Evolutionary conservation across 1,140 invertebrate genomes (phyloP).

Genomic region (Drosophila punjabiensis): DNA sequence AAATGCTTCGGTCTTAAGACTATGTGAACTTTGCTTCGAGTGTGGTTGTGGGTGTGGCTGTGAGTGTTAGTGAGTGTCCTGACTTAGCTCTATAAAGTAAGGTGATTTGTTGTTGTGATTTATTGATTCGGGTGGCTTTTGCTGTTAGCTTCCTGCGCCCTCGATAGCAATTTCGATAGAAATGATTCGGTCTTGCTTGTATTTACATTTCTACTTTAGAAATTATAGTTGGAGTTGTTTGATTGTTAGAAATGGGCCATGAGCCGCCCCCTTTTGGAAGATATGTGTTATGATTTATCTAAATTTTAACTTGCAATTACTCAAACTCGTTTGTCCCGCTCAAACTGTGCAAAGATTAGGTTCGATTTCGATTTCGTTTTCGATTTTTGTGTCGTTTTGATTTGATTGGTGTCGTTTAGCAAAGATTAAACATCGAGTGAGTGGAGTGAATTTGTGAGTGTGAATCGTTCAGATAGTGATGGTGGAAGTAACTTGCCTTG

Average conservation of each 20-base stretch:
- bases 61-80: conserved; percentile 39
- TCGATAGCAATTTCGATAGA: conserved; percentile 23
- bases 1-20: conserved; percentile 53
- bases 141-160: background rate
- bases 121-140: conserved; percentile 47
- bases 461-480: conserved; percentile 41
- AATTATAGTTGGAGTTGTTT: conserved; percentile 60
- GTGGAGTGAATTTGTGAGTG: conserved; percentile 42
- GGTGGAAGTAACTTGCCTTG: conserved; percentile 53
- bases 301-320: conserved; percentile 48
- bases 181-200: conserved; percentile 39
- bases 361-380: conserved; percentile 22
- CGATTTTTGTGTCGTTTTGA: conserved; percentile 38
- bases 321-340: conserved; percentile 41
- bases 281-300: conserved; percentile 80
- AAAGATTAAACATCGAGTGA: conserved; percentile 61
- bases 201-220: conserved; percentile 68
- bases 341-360: conserved; percentile 64
- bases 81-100: conserved; percentile 82
- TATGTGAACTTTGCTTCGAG: conserved; percentile 33
- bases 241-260: conserved; percentile 68
- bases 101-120: conserved; percentile 70
- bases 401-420: conserved; percentile 40
- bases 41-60: conserved; percentile 11
- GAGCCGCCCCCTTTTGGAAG: conserved; percentile 57